A percentile compares a stretch with the other conserved stretches of the same genome.
Evolutionary conservation across 2,888 invertebrate genomes (phyloP).

Genomic region (Euplagia quadripunctaria): DNA sequence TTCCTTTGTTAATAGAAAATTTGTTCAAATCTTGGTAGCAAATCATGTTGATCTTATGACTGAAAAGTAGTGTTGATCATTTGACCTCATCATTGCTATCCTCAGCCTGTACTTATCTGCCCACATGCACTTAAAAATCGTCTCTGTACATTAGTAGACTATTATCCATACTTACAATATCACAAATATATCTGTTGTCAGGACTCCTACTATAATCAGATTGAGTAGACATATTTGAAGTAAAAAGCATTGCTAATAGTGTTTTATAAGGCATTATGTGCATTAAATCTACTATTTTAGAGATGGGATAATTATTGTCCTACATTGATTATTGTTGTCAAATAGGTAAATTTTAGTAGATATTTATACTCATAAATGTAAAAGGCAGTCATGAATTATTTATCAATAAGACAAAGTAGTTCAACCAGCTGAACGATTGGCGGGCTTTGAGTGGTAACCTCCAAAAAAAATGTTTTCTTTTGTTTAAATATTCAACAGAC

Average conservation of each 20-base stretch:
- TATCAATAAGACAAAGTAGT: conserved; percentile 22
- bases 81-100: no score
- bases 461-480: conserved; percentile 8
- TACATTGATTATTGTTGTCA: no score
- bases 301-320: no score
- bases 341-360: not conserved
- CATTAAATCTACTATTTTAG: no score
- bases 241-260: conserved; percentile 6
- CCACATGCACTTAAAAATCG: no score
- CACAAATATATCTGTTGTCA: no score
- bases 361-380: not conserved
- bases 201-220: conserved; percentile 6
- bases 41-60: not conserved
- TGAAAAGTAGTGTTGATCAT: not conserved
- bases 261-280: conserved; percentile 3
- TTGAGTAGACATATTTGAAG: not conserved
- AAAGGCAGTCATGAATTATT: not conserved
- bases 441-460: not conserved
- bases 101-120: no score
- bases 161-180: no score
- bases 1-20: not conserved
- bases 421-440: conserved; percentile 11
- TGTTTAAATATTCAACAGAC: conserved; percentile 14
- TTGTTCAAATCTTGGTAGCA: no score
- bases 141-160: no score